A percentile compares a stretch with the other conserved stretches of the same genome.
phyloP scores from a whole-genome alignment of 2,888 invertebrate genomes.

The Cheilosia urbana region DNA sequence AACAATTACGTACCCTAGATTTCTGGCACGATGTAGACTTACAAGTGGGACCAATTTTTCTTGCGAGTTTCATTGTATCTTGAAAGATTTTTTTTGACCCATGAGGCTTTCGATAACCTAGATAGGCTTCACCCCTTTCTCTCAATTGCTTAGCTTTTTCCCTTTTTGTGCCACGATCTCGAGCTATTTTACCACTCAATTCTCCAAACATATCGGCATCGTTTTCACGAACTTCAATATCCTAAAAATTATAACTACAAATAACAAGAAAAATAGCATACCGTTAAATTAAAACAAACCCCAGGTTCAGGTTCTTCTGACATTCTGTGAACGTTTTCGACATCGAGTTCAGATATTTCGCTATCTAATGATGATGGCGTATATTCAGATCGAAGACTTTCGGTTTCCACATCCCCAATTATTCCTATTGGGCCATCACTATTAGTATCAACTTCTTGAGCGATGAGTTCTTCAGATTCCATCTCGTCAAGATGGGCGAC shows the following conservation, averaged over 20 bases:
- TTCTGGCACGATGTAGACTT: neutral
- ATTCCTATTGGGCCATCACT: neutral
- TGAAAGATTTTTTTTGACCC: neutral
- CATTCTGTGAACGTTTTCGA: neutral
- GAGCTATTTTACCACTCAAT: neutral
- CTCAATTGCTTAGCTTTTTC: no score
- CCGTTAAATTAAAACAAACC: conserved; percentile 6
- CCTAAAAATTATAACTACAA: conserved; percentile 1
- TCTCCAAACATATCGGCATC: conserved; percentile 5
- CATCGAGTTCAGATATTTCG: neutral
- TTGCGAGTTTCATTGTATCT: neutral
- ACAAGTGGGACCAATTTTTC: conserved; percentile 2
- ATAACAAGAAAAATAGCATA: conserved; percentile 5
- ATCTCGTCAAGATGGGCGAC: no score
- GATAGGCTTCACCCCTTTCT: neutral
- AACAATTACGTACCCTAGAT: no score
- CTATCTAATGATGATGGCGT: neutral
- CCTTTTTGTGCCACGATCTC: no score
- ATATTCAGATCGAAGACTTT: neutral
- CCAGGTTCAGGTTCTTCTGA: neutral
- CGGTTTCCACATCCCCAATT: neutral
- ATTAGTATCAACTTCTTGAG: neutral
- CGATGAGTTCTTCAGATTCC: neutral
- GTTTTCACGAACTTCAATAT: neutral
- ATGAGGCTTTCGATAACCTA: conserved; percentile 1